phyloP scores from a whole-genome alignment of 1,140 invertebrate genomes.

The Eupeodes corollae region DNA sequence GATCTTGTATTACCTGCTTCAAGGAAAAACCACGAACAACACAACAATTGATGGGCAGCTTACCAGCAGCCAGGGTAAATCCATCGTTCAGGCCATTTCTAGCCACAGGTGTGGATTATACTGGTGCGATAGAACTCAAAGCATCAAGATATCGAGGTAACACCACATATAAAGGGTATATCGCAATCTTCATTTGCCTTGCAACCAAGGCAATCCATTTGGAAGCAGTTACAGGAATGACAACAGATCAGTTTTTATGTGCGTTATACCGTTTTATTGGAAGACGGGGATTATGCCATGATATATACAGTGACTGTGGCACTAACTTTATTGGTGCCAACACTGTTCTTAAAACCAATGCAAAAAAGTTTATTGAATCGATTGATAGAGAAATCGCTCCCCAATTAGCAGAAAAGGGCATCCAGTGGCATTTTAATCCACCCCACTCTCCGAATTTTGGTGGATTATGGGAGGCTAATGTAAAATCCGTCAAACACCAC shows the following conservation, averaged over 20 bases:
- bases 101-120: conserved; percentile 22
- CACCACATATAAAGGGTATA: conserved; percentile 23
- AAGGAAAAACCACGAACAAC: too few relatives aligned
- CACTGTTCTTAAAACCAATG: neutral
- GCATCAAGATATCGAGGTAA: conserved; percentile 7
- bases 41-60: conserved; percentile 10
- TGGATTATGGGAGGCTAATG: conserved; percentile 17
- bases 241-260: conserved; percentile 32
- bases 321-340: conserved; percentile 17
- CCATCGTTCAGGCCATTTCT: conserved; percentile 19
- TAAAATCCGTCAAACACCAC: conserved; percentile 20
- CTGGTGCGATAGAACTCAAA: conserved; percentile 17
- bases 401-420: neutral
- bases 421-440: conserved; percentile 7
- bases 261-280: conserved; percentile 29
- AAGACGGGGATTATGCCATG: conserved; percentile 11
- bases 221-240: conserved; percentile 21
- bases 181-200: conserved; percentile 33
- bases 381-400: neutral
- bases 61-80: conserved; percentile 14
- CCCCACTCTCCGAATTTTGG: conserved; percentile 16
- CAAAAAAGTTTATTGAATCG: neutral
- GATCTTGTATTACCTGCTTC: too few relatives aligned
- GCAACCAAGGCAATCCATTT: conserved; percentile 27
- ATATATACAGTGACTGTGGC: conserved; percentile 17